Conservation (phyloP, 1,140 invertebrate species). For the Neuroterus valhalla region DNA sequence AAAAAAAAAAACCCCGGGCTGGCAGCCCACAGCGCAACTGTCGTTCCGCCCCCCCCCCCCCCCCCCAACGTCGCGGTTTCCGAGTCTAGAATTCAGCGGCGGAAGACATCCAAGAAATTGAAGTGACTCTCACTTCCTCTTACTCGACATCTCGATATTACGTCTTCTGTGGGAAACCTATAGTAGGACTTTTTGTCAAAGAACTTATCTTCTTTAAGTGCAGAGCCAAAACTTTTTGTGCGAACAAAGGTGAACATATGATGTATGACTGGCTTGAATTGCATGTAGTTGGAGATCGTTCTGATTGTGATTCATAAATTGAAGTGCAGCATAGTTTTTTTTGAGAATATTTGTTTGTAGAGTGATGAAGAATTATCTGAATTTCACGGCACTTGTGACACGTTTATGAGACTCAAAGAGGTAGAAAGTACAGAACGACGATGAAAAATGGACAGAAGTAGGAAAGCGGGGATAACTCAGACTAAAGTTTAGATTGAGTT, state of each 20-base stretch:
- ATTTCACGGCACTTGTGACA: background rate
- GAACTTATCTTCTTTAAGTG: background rate
- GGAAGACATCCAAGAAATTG: constrained; percentile 19
- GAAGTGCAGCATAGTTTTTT: too few relatives aligned
- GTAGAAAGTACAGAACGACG: background rate
- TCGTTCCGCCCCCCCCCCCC: too few relatives aligned
- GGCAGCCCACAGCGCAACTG: too few relatives aligned
- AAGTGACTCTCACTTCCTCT: background rate
- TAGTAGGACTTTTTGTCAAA: constrained; percentile 1
- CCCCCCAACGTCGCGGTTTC: constrained; percentile 29
- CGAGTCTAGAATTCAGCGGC: constrained; percentile 14
- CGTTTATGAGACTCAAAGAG: background rate
- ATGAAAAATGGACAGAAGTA: constrained; percentile 1
- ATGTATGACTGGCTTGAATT: too few relatives aligned
- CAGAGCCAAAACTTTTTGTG: background rate
- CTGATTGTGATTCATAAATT: too few relatives aligned
- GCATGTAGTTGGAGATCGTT: too few relatives aligned
- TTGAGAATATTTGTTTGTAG: too few relatives aligned
- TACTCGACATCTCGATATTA: constrained; percentile 5
- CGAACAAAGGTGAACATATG: constrained; percentile 8
- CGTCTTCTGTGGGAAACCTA: background rate
- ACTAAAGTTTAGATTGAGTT: constrained; percentile 12
- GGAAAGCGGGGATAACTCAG: background rate
- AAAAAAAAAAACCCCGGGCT: too few relatives aligned
- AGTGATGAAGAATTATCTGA: background rate